Evolutionary conservation across 2,113 vertebrate species (phyloP), one percentile per base, ranked within the genome.

Genomic region (Pleuronectes platessa): DNA sequence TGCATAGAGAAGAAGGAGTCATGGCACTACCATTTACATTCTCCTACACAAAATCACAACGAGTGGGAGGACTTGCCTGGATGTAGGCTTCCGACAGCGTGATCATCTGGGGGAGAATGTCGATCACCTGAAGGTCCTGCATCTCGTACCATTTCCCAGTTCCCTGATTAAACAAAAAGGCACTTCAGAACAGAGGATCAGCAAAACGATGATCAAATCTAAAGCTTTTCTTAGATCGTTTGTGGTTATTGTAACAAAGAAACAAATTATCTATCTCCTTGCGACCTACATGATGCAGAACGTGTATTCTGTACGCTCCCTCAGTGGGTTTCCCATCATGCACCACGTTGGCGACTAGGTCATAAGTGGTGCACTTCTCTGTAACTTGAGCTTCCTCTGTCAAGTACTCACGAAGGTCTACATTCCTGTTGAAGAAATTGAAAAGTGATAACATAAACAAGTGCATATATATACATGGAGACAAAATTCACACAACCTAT

Each of bases 101-200:
- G 85, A 99, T 99, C 98, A 99, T 99, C 94, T 99, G 98, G 0
- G 98, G 98, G 45, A 99, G 91, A 79, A 99, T 99, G 88, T 99
- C 98, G 0, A 94, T 98, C 80, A 99, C 97, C 89, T 99, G 98
- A 70, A 99, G 93, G 85, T 99, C 98, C 80, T 99, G 98, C 86
- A 99, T 94, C 88, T 99, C 98, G 1, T 98, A 98, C 97, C 97
- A 99, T 90, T 98, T 98, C 18, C 97, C 97, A 0, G 97, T 99
- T 20, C 98, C 97, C 98, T 98, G 93, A 60, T 77, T 6, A 73
- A 79, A 84, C 24, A 76, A 15, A 81, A 55, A 26, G 4, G 78
- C 11, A 11, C 6, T 51, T n/a, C 18, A 20, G 17, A n/a, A 61
- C 23, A 12, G 6, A 26, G 5, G n/a, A 12, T 26, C 23, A 26